Base-by-base conservation (phyloP, 2,888 invertebrate genomes). In the Priocnemis perturbator region DNA sequence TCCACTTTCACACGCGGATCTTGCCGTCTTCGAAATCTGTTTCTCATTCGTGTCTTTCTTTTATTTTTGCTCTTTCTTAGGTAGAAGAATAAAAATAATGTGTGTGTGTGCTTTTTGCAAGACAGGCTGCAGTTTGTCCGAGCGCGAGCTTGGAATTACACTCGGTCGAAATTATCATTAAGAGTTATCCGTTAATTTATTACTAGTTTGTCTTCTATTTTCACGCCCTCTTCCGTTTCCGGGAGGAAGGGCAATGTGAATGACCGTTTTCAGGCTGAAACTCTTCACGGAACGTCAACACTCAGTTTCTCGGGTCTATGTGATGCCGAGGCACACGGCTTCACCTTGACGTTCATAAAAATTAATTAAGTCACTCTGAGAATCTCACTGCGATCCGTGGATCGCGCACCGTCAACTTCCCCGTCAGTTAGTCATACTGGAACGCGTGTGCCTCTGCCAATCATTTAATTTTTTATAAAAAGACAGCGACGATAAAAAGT, bases 401-500 rank as follows among this genome's bases (percentile, higher is more conserved):
- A n/a, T 7, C 26, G 26, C 7, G 3, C 26, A 7, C 26, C 7
- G n/a, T 26, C 26, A 26, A 26, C 26, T 26, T 26, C 26, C 14
- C 53, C 69, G 47, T n/a, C 62, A 15, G 45, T 19, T 44, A 5
- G n/a, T 48, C 58, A 30, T 3, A n/a, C 17, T 45, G 21, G 26
- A 56, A 30, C 30, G 61, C 20, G 37, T 17, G 9, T 21, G 19
- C 15, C 52, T 79, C 7, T 73, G 77, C 85, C 85, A 84, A 83
- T 78, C 83, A 81, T 79, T 86, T 82, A 84, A 86, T 78, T 84
- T 82, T 84, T 83, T 83, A 86, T 71, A 78, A 79, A 76, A 84
- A 83, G 73, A 79, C 71, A 84, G 82, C 81, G 61, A 83, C 74
- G 76, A 78, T 83, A 84, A 88, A 84, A 84, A 85, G 77, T 84